phyloP scores from a whole-genome alignment of 2,888 invertebrate species.

The Drosophila nr. medialis region DNA sequence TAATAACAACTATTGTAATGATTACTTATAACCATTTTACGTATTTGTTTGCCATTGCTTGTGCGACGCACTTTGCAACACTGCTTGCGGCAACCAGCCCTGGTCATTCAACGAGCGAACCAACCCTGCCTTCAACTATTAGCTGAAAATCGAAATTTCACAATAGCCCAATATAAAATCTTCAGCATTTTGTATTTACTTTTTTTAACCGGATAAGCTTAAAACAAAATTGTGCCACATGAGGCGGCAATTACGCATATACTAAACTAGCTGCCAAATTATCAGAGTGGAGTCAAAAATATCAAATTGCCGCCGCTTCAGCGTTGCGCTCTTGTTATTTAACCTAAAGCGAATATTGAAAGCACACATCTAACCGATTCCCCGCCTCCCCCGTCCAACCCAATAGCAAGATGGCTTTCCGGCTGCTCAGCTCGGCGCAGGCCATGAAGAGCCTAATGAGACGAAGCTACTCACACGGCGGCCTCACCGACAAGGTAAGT shows the following conservation, averaged over 20 bases:
- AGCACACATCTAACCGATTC: conserved; percentile 1
- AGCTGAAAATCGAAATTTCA: conserved; percentile 70
- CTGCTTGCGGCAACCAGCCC: conserved; percentile 36
- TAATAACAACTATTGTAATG: not conserved
- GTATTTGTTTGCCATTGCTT: not conserved
- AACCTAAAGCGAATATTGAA: conserved; percentile 58
- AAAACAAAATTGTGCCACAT: conserved; percentile 48
- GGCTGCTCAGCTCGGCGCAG: conserved; percentile 87
- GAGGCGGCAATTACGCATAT: conserved; percentile 42
- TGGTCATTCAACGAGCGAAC: conserved; percentile 30
- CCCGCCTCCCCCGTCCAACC: conserved; percentile 21
- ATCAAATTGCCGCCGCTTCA: conserved; percentile 30
- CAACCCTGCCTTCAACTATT: conserved; percentile 25
- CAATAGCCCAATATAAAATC: conserved; percentile 65
- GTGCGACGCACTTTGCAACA: conserved; percentile 17
- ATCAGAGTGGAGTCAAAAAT: conserved; percentile 15
- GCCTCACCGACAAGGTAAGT: conserved; percentile 63
- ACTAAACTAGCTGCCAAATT: conserved; percentile 36
- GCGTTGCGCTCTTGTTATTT: conserved; percentile 62
- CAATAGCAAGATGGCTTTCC: conserved; percentile 86
- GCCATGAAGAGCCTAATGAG: conserved; percentile 86
- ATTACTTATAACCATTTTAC: not conserved
- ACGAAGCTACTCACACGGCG: conserved; percentile 83
- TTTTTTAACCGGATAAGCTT: conserved; percentile 41
- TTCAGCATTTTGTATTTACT: conserved; percentile 45